Conservation (phyloP, 1,140 invertebrate species). For the Wasmannia auropunctata region DNA sequence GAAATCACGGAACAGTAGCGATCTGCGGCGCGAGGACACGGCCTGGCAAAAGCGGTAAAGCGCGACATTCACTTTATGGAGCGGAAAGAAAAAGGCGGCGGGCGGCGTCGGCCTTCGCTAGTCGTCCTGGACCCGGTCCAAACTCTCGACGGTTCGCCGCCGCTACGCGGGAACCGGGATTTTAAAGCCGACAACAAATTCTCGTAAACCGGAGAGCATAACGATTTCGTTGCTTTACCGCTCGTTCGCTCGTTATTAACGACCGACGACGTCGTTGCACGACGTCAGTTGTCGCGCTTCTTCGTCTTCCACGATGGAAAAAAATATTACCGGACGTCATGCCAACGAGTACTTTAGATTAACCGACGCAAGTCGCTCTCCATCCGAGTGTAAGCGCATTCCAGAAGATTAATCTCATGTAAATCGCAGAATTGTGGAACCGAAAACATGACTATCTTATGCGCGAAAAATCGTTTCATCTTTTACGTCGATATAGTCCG, state of each 20-base stretch:
- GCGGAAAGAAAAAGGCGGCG: constrained; percentile 64
- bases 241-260: constrained; percentile 63
- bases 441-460: background rate
- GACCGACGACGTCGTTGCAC: background rate
- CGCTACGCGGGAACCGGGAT: constrained; percentile 58
- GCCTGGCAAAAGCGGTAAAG: constrained; percentile 61
- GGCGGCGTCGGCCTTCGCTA: background rate
- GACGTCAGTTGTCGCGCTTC: background rate
- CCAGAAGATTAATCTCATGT: background rate
- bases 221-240: constrained; percentile 41
- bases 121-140: constrained; percentile 68
- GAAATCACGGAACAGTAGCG: constrained; percentile 36
- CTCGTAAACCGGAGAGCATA: constrained; percentile 54
- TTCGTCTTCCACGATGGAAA: background rate
- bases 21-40: constrained; percentile 8
- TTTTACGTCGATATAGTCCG: background rate
- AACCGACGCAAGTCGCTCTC: background rate
- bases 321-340: background rate
- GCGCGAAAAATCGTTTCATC: background rate
- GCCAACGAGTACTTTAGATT: background rate
- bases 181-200: constrained; percentile 64
- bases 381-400: background rate
- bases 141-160: constrained; percentile 34
- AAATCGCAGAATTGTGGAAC: background rate
- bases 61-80: constrained; percentile 72